Evolutionary conservation across 2,797 vertebrate species (phyloP).

Genomic region (Acrossocheilus wenchowensis): DNA sequence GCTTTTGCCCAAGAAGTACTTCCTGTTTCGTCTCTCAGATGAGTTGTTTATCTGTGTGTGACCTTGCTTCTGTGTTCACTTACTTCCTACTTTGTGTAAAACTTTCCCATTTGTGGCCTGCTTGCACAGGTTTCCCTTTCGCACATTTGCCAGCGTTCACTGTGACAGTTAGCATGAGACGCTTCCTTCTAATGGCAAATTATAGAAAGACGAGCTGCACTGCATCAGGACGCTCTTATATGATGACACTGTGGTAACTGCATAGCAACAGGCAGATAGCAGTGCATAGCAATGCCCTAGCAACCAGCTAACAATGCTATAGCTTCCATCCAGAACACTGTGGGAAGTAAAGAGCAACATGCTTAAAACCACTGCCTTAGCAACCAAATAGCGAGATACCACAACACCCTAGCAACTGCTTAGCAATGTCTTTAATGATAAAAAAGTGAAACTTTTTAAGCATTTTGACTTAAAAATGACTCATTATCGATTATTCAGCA

Average conservation of each 20-base stretch:
- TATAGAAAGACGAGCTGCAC: not conserved
- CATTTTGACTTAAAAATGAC: not conserved
- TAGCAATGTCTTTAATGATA: not conserved
- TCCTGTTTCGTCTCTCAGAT: slow-evolving; percentile 22
- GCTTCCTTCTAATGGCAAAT: not conserved
- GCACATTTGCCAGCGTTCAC: not conserved
- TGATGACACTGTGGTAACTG: not conserved
- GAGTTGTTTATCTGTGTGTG: slow-evolving; percentile 25
- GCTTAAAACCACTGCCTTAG: not conserved
- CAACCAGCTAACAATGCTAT: not conserved
- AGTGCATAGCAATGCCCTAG: not conserved
- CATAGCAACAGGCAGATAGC: not conserved
- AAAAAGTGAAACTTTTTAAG: not conserved
- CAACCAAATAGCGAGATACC: not conserved
- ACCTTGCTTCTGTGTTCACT: slow-evolving; percentile 18
- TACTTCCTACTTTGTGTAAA: not conserved
- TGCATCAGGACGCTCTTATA: not conserved
- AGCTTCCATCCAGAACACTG: not conserved
- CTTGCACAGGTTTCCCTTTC: slow-evolving; percentile 6
- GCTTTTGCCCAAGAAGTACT: slow-evolving; percentile 7
- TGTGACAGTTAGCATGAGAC: not conserved
- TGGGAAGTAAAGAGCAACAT: not conserved
- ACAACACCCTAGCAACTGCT: not conserved
- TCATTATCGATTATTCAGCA: too few relatives aligned
- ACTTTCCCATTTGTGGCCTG: not conserved